A percentile compares a stretch with the other conserved stretches of the same genome.
These are phyloP conservation scores for Coracias cyanogaster DNA, from an alignment of 2,797 vertebrate genomes.

Conservation along the genomic window DNA sequence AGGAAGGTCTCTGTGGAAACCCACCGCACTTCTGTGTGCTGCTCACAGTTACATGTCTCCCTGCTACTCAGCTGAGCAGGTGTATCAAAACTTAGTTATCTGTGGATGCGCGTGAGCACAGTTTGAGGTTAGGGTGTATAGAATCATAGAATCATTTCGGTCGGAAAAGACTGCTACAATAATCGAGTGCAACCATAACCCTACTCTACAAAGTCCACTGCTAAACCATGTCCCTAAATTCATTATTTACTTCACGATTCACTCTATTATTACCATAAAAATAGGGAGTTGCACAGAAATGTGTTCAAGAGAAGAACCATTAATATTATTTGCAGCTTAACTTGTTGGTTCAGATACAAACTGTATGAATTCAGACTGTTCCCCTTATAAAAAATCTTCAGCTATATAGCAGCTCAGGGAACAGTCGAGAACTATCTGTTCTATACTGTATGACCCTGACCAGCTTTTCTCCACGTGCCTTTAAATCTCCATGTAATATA, in stretches of 20 bases:
- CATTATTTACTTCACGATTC: constrained; percentile 61
- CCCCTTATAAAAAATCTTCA: constrained; percentile 71
- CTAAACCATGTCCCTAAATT: too few species aligned
- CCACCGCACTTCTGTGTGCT: not conserved
- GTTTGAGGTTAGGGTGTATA: fast-evolving
- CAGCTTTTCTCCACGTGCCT: constrained; percentile 62
- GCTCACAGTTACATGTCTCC: not conserved
- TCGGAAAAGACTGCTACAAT: too few species aligned
- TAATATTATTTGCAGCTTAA: constrained; percentile 78
- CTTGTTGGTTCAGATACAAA: constrained; percentile 72
- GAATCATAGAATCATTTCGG: too few species aligned
- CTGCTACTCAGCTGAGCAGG: not conserved
- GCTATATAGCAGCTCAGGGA: constrained; percentile 65
- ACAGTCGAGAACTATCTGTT: constrained; percentile 64
- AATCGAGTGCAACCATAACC: too few species aligned
- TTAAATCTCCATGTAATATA: constrained; percentile 74
- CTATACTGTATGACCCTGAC: constrained; percentile 69
- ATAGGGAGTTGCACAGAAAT: constrained; percentile 55
- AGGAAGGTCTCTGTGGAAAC: not conserved
- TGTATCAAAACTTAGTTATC: not conserved
- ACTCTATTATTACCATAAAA: constrained; percentile 76
- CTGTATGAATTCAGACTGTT: constrained; percentile 59
- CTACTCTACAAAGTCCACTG: too few species aligned
- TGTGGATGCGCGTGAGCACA: not conserved
- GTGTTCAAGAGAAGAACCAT: constrained; percentile 64